Percentiles rank a stretch among this genome's conserved stretches.
Evolutionary conservation across 2,888 invertebrate genomes (phyloP).

Genomic region (Entomobrya proxima): DNA sequence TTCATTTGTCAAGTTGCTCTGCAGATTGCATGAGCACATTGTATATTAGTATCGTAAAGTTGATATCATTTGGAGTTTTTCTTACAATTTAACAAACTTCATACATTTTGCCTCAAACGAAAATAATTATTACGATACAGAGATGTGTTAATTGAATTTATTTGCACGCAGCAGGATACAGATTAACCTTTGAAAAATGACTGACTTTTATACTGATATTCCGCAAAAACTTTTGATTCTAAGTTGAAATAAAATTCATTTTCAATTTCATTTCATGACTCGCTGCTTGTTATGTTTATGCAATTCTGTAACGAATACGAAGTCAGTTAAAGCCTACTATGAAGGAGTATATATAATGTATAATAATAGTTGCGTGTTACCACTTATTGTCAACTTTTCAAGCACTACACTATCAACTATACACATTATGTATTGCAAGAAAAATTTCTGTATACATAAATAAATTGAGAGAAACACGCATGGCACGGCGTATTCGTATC

Average conservation of each 20-base stretch:
- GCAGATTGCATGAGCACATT: too few species aligned
- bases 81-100: constrained; percentile 1
- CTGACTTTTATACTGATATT: constrained; percentile 57
- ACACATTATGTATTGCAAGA: not conserved
- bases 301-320: too few species aligned
- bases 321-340: too few species aligned
- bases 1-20: too few species aligned
- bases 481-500: too few species aligned
- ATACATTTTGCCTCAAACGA: constrained; percentile 17
- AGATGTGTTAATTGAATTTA: constrained; percentile 66
- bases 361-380: not conserved
- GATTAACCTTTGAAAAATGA: constrained; percentile 61
- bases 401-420: not conserved
- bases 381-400: not conserved
- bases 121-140: constrained; percentile 29
- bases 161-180: constrained; percentile 60
- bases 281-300: constrained; percentile 36
- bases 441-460: constrained; percentile 37
- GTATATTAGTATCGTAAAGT: too few species aligned
- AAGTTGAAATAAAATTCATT: constrained; percentile 53
- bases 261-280: constrained; percentile 64
- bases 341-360: not conserved
- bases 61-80: too few species aligned
- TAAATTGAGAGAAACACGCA: constrained; percentile 56
- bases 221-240: constrained; percentile 31